Evolutionary conservation across 2,888 invertebrate genomes (phyloP), one percentile per base, ranked within the genome.

Genomic region (Hecatera dysodea): DNA sequence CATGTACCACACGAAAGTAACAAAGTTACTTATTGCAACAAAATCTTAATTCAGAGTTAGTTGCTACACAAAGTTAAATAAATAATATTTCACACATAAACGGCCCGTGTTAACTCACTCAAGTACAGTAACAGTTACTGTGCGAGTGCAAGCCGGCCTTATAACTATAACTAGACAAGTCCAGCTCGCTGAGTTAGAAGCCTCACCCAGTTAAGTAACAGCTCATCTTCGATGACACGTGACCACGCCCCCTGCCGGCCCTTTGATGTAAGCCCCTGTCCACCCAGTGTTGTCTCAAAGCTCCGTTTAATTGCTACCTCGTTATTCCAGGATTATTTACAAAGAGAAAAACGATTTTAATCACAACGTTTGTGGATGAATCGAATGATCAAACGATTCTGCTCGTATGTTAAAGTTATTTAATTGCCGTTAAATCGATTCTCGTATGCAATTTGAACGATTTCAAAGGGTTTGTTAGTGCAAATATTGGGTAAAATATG

Each of bases 291-390:
- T 93, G 92, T 93, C 94, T 93, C 92, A 92, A 94, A 93, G 93
- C 93, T 90, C 90, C 87, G 90, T 95, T 94, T 95, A 95, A 96
- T 95, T 95, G 93, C 95, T 92, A 90, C 89, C 94, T 96, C 95
- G 94, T 96, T 96, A 96, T 95, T 95, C 94, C 90, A 90, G 95
- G 96, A 96, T 95, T 96, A 96, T 95, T 95, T 95, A 92, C 93
- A 93, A 90, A 91, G 88, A 73, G 82, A 84, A 89, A 89, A 89
- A 84, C 86, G 89, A 86, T 92, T 89, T 92, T 93, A 92, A 92
- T 93, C 91, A 89, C 85, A 88, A 83, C 86, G 86, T 82, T 77
- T 84, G 80, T 81, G 89, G 53, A 78, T 87, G 90, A 91, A 89
- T 87, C 87, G 90, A 87, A 89, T 88, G 86, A 87, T 93, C 92